These are phyloP conservation scores for Ectobius pallidus DNA, from an alignment of 2,888 invertebrate genomes.

Conservation along the genomic window DNA sequence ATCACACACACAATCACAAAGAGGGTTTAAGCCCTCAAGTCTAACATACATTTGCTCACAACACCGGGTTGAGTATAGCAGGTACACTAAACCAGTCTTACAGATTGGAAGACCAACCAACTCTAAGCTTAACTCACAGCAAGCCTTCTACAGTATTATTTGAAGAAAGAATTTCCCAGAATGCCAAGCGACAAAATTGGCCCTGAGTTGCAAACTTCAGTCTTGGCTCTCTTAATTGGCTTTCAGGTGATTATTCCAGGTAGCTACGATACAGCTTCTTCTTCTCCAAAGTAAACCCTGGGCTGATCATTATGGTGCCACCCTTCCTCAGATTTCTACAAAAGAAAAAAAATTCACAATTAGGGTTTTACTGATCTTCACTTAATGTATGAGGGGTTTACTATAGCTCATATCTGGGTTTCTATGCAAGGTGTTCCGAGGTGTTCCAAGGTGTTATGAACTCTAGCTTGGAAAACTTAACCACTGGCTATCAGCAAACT, in stretches of 20 bases:
- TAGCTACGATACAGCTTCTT: constrained; percentile 87
- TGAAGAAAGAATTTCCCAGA: neutral
- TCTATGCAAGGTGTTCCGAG: too few species aligned
- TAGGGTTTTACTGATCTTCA: too few species aligned
- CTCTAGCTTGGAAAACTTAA: too few species aligned
- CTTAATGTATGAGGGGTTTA: too few species aligned
- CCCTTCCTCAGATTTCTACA: constrained; percentile 83
- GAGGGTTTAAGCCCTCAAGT: too few species aligned
- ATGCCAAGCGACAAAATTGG: constrained; percentile 11
- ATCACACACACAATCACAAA: too few species aligned
- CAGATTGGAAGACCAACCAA: neutral
- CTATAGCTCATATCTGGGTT: too few species aligned
- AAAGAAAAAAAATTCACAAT: constrained; percentile 43
- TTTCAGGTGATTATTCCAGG: constrained; percentile 54
- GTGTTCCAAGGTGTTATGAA: too few species aligned
- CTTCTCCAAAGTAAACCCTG: constrained; percentile 87
- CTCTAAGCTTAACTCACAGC: neutral
- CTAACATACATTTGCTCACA: too few species aligned
- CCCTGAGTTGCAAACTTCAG: constrained; percentile 36
- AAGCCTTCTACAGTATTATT: neutral
- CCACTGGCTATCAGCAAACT: too few species aligned
- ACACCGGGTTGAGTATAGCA: neutral
- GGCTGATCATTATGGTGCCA: constrained; percentile 87
- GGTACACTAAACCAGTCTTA: constrained; percentile 25
- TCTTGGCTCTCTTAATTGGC: constrained; percentile 45